These are phyloP conservation scores for Cerastoderma edule DNA, from an alignment of 2,888 invertebrate species.

Conservation along the genomic window DNA sequence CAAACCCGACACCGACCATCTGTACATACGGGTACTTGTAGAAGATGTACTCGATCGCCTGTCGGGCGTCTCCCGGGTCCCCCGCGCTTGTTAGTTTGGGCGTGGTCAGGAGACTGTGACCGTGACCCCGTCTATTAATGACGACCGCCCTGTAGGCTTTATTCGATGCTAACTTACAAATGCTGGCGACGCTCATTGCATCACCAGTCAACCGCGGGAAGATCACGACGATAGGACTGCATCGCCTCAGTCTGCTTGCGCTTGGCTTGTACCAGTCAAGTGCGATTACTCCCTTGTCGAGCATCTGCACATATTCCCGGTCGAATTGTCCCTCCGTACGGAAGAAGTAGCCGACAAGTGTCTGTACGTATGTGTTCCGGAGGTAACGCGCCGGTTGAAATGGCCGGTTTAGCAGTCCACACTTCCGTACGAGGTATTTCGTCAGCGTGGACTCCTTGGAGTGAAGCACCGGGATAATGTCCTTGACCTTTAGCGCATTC, in stretches of 20 bases:
- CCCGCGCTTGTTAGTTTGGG: slow-evolving; percentile 77
- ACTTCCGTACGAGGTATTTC: slow-evolving; percentile 70
- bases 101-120: slow-evolving; percentile 74
- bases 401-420: slow-evolving; percentile 64
- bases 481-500: slow-evolving; percentile 11
- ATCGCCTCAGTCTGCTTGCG: slow-evolving; percentile 53
- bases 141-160: slow-evolving; percentile 76
- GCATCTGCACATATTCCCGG: slow-evolving; percentile 78
- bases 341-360: slow-evolving; percentile 63
- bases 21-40: slow-evolving; percentile 67
- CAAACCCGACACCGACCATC: slow-evolving; percentile 74
- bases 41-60: slow-evolving; percentile 76
- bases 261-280: slow-evolving; percentile 77
- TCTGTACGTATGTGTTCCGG: slow-evolving; percentile 75
- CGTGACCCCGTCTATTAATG: slow-evolving; percentile 80
- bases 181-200: slow-evolving; percentile 62
- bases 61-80: slow-evolving; percentile 76
- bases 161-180: slow-evolving; percentile 63
- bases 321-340: slow-evolving; percentile 62
- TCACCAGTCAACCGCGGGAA: slow-evolving; percentile 77
- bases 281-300: slow-evolving; percentile 78
- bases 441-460: slow-evolving; percentile 77
- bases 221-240: slow-evolving; percentile 70
- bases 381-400: slow-evolving; percentile 72
- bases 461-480: slow-evolving; percentile 65